Percentiles rank a stretch among this genome's conserved stretches.
Conservation (phyloP, 2,113 vertebrate species). For the Irena cyanogastra region DNA sequence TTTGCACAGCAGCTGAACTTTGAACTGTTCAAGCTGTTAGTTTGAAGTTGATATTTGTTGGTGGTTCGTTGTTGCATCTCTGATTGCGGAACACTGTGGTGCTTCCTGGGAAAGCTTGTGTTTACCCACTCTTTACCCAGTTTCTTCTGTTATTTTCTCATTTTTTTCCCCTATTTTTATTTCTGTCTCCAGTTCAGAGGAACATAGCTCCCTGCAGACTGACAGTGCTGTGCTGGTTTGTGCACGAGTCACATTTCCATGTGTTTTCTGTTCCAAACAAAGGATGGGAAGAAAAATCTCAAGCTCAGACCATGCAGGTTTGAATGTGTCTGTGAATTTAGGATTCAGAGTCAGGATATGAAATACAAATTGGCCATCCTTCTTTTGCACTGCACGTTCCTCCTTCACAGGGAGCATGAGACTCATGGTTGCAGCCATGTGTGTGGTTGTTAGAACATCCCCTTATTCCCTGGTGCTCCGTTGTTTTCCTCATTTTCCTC, state of each 20-base stretch:
- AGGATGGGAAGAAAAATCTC: not conserved
- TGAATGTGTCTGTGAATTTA: not conserved
- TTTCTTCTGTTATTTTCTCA: not conserved
- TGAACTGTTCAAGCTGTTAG: constrained; percentile 11
- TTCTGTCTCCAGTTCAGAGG: not conserved
- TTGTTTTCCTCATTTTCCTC: not conserved
- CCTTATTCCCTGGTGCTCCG: not conserved
- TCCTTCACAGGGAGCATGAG: not conserved
- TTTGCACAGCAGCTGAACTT: constrained; percentile 50
- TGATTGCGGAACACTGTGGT: not conserved
- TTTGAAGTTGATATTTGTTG: not conserved
- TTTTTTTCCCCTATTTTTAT: not conserved
- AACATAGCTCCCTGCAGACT: not conserved
- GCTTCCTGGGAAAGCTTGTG: not conserved
- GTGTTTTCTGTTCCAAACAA: not conserved
- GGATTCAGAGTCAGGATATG: not conserved
- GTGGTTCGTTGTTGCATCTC: not conserved
- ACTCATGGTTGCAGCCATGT: not conserved
- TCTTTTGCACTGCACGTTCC: not conserved
- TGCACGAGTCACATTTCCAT: not conserved
- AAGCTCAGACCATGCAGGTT: not conserved
- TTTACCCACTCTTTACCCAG: not conserved
- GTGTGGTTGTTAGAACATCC: not conserved
- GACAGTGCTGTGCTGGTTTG: not conserved
- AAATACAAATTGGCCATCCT: not conserved